Evolutionary conservation across 1,140 invertebrate species (phyloP).

Genomic region (Saccostrea glomerata): DNA sequence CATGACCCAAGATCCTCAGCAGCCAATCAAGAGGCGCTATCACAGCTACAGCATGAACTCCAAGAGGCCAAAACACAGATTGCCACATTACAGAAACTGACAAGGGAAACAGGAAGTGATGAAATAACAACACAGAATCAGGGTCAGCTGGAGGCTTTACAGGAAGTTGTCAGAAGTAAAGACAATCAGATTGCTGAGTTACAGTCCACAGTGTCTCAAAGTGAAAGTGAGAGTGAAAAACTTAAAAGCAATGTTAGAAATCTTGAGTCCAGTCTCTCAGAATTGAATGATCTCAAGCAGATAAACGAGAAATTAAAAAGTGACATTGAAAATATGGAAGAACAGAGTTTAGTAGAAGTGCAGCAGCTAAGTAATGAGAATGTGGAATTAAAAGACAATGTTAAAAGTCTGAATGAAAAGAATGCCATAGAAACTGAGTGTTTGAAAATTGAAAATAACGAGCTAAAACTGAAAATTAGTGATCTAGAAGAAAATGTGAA

Average conservation of each 20-base stretch:
- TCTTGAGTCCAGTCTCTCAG: neutral
- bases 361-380: conserved; percentile 18
- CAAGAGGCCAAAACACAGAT: neutral
- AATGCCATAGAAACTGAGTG: neutral
- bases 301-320: conserved; percentile 6
- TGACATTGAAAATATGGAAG: conserved; percentile 22
- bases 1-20: neutral
- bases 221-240: conserved; percentile 3
- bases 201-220: neutral
- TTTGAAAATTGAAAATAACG: neutral
- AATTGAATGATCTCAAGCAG: neutral
- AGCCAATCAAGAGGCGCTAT: neutral
- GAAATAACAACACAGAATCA: neutral
- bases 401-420: conserved; percentile 18
- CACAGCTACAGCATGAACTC: neutral
- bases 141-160: conserved; percentile 15
- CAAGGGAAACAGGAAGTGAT: neutral
- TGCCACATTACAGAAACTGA: neutral
- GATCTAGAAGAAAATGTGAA: conserved; percentile 36
- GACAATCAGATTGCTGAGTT: neutral
- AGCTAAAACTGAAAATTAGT: neutral
- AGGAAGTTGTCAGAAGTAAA: neutral
- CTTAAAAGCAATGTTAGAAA: neutral
- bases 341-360: neutral
- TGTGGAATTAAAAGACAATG: neutral